These are phyloP conservation scores for Apodemus sylvaticus DNA, from an alignment of 2,113 vertebrate genomes.

Conservation along the genomic window DNA sequence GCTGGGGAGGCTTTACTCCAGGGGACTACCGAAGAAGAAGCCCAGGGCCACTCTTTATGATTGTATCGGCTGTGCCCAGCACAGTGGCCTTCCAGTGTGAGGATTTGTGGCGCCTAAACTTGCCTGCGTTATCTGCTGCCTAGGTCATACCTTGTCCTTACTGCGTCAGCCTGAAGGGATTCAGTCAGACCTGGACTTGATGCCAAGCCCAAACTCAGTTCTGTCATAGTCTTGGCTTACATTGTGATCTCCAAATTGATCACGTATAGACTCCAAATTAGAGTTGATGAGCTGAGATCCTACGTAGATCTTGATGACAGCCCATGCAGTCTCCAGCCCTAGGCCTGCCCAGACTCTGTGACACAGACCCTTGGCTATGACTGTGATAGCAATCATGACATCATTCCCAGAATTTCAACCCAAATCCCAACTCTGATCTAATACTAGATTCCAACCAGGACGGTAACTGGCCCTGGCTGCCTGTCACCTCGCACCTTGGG, in stretches of 20 bases:
- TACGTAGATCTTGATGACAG: not conserved
- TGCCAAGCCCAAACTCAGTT: not conserved
- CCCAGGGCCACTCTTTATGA: not conserved
- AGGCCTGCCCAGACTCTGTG: not conserved
- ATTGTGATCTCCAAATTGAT: not conserved
- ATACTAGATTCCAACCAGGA: not conserved
- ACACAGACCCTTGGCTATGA: not conserved
- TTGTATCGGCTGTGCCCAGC: not conserved
- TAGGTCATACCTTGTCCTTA: not conserved
- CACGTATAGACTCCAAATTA: not conserved
- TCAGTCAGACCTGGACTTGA: not conserved
- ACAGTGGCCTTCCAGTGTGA: not conserved
- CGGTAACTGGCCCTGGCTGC: not conserved
- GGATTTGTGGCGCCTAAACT: no score
- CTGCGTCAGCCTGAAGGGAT: not conserved
- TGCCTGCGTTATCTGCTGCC: not conserved
- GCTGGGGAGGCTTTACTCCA: constrained; percentile 62
- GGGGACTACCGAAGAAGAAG: constrained; percentile 44
- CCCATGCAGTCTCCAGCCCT: not conserved
- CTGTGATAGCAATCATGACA: not conserved
- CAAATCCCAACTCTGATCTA: not conserved
- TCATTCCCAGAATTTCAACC: not conserved
- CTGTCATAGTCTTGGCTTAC: not conserved
- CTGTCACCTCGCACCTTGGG: constrained; percentile 74
- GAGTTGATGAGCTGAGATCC: not conserved